Conservation (phyloP, 2,797 vertebrate species). For the Crenichthys baileyi region DNA sequence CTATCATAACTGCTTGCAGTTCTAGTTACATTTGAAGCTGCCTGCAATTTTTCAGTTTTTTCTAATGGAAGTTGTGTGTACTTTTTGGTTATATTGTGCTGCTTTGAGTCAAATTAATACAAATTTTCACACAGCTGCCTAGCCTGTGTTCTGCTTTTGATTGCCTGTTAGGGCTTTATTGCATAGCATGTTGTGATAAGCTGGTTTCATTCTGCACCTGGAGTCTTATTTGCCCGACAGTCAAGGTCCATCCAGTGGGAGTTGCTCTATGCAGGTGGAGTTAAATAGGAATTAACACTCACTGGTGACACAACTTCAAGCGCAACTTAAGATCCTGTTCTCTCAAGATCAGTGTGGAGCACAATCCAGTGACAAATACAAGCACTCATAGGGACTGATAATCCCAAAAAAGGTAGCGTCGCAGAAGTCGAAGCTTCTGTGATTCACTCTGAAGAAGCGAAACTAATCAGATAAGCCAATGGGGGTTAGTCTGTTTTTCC, state of each 20-base stretch:
- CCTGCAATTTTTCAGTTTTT: constrained; percentile 11
- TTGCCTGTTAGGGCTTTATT: constrained; percentile 36
- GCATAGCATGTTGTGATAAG: constrained; percentile 49
- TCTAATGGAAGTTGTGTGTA: constrained; percentile 6
- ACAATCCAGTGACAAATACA: neutral
- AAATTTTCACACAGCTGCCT: constrained; percentile 11
- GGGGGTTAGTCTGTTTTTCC: neutral
- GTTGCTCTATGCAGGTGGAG: constrained; percentile 53
- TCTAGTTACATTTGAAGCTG: neutral
- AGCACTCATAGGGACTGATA: neutral
- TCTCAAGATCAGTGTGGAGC: constrained; percentile 26
- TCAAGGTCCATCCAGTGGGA: constrained; percentile 27
- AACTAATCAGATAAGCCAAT: neutral
- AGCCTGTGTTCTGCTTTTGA: constrained; percentile 39
- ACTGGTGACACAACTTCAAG: constrained; percentile 31
- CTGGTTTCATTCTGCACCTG: constrained; percentile 24
- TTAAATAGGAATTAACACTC: constrained; percentile 46
- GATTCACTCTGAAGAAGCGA: neutral
- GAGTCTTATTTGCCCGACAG: constrained; percentile 43
- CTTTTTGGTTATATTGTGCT: constrained; percentile 7
- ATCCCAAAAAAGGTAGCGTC: neutral
- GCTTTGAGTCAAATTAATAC: constrained; percentile 37
- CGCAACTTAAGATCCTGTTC: constrained; percentile 12
- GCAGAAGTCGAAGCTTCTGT: neutral
- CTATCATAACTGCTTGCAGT: neutral